Percentiles rank a stretch among this genome's conserved stretches.
Evolutionary conservation across 2,113 vertebrate genomes (phyloP).

Genomic region (Recurvirostra avosetta): DNA sequence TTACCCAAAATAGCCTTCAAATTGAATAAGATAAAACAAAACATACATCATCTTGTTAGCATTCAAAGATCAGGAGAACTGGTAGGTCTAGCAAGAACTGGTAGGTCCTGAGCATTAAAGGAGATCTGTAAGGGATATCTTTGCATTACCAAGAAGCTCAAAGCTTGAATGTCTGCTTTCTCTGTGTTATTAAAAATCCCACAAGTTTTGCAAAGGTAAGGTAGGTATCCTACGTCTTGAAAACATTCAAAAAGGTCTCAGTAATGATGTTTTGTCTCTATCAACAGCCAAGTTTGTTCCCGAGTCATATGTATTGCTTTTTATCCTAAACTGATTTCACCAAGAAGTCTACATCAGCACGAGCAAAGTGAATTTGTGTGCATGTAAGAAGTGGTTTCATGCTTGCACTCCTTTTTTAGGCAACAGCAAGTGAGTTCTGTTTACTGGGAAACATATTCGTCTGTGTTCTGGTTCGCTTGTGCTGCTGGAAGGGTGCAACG

Average conservation of each 20-base stretch:
- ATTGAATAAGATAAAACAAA: slow-evolving; percentile 27
- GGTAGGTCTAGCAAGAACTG: slow-evolving; percentile 37
- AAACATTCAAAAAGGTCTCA: background rate
- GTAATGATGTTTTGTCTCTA: background rate
- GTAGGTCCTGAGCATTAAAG: slow-evolving; percentile 35
- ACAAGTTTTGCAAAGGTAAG: slow-evolving; percentile 51
- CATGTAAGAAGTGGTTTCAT: background rate
- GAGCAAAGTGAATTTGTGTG: background rate
- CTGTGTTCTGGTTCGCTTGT: background rate
- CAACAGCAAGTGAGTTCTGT: background rate
- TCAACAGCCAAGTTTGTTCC: background rate
- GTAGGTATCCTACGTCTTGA: background rate
- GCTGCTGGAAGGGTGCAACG: background rate
- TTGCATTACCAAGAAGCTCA: slow-evolving; percentile 52
- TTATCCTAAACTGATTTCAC: background rate
- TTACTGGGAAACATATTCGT: background rate
- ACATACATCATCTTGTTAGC: background rate
- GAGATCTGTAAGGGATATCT: background rate
- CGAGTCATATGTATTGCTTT: background rate
- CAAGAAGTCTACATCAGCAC: background rate
- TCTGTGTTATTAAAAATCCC: slow-evolving; percentile 31
- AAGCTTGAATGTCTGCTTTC: slow-evolving; percentile 9
- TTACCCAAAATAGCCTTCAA: background rate
- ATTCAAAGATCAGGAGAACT: slow-evolving; percentile 30
- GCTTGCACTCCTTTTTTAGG: background rate